A percentile compares a stretch with the other conserved stretches of the same genome.
Evolutionary conservation across 2,888 invertebrate species (phyloP).

Genomic region (Agapostemon virescens): DNA sequence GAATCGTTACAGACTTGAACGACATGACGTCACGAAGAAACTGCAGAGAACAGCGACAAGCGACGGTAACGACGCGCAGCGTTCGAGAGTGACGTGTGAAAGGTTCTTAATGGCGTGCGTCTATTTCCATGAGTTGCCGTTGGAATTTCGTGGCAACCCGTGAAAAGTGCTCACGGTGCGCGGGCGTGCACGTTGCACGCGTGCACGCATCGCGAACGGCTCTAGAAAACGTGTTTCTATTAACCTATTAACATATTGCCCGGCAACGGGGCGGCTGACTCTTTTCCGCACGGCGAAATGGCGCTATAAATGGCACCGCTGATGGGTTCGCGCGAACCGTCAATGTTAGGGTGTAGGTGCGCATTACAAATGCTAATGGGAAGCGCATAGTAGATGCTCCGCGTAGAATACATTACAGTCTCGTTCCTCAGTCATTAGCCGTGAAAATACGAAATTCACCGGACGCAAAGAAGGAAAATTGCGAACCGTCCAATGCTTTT

Average conservation of each 20-base stretch:
- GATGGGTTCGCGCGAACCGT: constrained; percentile 74
- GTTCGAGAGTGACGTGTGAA: constrained; percentile 62
- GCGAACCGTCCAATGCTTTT: constrained; percentile 1
- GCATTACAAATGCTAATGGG: constrained; percentile 79
- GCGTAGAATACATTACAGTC: constrained; percentile 78
- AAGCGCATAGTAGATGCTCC: constrained; percentile 75
- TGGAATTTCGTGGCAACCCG: constrained; percentile 39
- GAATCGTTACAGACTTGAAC: constrained; percentile 43
- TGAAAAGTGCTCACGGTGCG: constrained; percentile 54
- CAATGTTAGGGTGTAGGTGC: constrained; percentile 72
- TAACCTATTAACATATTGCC: constrained; percentile 67
- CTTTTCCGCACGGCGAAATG: constrained; percentile 63
- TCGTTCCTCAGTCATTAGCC: constrained; percentile 78
- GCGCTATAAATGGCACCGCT: constrained; percentile 71
- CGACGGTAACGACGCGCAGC: constrained; percentile 58
- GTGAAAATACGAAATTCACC: constrained; percentile 75
- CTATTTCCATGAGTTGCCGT: constrained; percentile 58
- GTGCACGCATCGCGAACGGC: not conserved
- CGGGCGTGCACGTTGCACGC: not conserved
- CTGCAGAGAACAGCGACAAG: constrained; percentile 53
- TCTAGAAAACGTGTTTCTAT: constrained; percentile 21
- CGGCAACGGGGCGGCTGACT: constrained; percentile 62
- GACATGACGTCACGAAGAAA: constrained; percentile 24
- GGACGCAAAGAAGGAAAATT: constrained; percentile 49
- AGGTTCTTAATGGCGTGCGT: constrained; percentile 60